These are phyloP conservation scores for Meteorus cinctellus DNA, from an alignment of 2,888 invertebrate genomes.

Conservation along the genomic window DNA sequence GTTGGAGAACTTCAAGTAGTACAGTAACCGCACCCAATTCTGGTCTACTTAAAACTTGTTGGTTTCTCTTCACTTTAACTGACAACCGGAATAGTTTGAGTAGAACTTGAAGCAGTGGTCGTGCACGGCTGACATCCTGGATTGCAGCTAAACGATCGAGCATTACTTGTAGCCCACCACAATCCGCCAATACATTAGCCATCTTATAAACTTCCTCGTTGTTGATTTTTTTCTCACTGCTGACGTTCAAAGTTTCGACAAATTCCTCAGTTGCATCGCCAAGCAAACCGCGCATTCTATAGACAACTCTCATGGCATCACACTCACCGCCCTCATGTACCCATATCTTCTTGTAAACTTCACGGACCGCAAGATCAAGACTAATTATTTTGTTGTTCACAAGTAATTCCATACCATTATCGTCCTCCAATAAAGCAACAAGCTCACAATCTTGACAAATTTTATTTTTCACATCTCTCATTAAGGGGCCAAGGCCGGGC, in stretches of 20 bases:
- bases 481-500: conserved; percentile 94
- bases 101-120: conserved; percentile 90
- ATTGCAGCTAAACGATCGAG: conserved; percentile 89
- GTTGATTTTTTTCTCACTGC: conserved; percentile 89
- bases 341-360: conserved; percentile 86
- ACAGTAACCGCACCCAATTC: conserved; percentile 88
- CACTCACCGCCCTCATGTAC: conserved; percentile 91
- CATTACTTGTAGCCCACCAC: conserved; percentile 87
- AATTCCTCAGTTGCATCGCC: conserved; percentile 99
- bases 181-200: conserved; percentile 89
- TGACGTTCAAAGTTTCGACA: conserved; percentile 92
- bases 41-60: conserved; percentile 90
- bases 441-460: conserved; percentile 98
- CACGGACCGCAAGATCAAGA: conserved; percentile 95
- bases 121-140: conserved; percentile 88
- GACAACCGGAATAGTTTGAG: conserved; percentile 92
- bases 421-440: conserved; percentile 97
- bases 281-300: conserved; percentile 96
- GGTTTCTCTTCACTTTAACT: conserved; percentile 91
- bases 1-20: conserved; percentile 88
- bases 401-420: conserved; percentile 98
- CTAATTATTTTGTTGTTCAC: conserved; percentile 99
- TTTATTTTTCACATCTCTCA: conserved; percentile 99
- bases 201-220: conserved; percentile 95
- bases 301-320: conserved; percentile 97